Evolutionary conservation across 2,888 invertebrate genomes (phyloP), one percentile per base, ranked within the genome.

Genomic region (Lasius platythorax): DNA sequence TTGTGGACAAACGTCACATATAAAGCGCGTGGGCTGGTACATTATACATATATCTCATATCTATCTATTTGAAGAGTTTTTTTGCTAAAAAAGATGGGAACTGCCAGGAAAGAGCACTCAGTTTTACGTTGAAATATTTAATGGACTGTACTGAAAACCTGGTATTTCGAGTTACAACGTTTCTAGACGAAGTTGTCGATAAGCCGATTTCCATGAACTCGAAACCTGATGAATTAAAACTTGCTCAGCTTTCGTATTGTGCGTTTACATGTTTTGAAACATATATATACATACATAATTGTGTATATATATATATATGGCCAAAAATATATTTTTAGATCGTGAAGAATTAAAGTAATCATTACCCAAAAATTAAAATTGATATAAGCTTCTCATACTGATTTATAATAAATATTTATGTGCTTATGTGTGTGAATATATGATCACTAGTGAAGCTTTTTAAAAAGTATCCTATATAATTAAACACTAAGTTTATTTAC

Each of bases 201-300:
- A 75, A 75, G 75, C 75, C 75, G 75, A 75, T 75, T 75, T 37
- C 11, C 64, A 64, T 75, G 63, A 33, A 46, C 50, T 75, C 46
- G 64, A 75, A 75, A 75, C 64, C 64, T 46, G 64, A 37, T 75
- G 75, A 75, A 64, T 75, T 75, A 75, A 75, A 64, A 46, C 64
- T 46, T 46, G 23, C 43, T 43, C 64, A 64, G 8, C 64, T 37
- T 75, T 37, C 64, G 23, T 33, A 75, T 75, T 33, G 64, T 50
- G 11, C 37, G 37, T 63, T 46, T 46, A 61, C 61, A 43, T 63
- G 53, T 37, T 75, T 63, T 37, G 18, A 75, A 64, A 23, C 18
- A 64, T 18, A 50, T 50, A 46, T 37, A 28, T n/a, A 33, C 18
- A 50, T 23, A 8, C 0, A 23, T 23, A 23, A 23, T 23, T 23